A percentile compares a stretch with the other conserved stretches of the same genome.
These are phyloP conservation scores for Clamator glandarius DNA, from an alignment of 2,797 vertebrate species.

Conservation along the genomic window DNA sequence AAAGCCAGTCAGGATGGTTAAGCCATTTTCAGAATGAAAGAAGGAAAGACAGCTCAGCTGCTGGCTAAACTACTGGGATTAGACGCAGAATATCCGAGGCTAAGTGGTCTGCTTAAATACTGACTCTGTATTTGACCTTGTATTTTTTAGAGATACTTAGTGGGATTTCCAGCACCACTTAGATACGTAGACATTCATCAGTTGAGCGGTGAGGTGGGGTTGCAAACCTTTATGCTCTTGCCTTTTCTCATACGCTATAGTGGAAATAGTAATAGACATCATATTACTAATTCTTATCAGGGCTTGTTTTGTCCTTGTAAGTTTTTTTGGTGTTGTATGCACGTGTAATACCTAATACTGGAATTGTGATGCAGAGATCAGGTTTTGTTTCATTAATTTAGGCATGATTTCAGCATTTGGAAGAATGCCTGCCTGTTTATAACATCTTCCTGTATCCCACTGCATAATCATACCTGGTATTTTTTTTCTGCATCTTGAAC, in stretches of 20 bases:
- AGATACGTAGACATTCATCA: background rate
- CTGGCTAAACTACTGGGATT: background rate
- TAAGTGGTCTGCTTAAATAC: conserved; percentile 16
- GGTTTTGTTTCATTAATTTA: background rate
- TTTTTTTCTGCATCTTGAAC: background rate
- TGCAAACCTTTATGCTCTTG: background rate
- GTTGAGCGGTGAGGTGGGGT: fast-evolving
- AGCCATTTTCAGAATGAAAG: background rate
- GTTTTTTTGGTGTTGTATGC: background rate
- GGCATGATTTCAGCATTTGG: background rate
- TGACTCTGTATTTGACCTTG: background rate
- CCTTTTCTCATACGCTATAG: fast-evolving
- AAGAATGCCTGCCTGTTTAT: background rate
- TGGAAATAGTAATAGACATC: background rate
- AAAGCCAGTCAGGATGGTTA: background rate
- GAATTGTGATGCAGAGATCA: background rate
- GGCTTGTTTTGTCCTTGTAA: background rate
- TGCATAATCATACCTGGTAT: background rate
- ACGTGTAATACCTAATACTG: background rate
- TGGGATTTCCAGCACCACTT: background rate
- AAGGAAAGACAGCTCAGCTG: background rate
- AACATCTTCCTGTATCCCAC: background rate
- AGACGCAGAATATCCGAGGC: background rate
- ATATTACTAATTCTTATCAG: background rate
- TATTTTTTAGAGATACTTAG: background rate